Percentiles rank a stretch among this genome's conserved stretches.
Evolutionary conservation across 2,888 invertebrate species (phyloP).

Genomic region (Cataglyphis albicans): DNA sequence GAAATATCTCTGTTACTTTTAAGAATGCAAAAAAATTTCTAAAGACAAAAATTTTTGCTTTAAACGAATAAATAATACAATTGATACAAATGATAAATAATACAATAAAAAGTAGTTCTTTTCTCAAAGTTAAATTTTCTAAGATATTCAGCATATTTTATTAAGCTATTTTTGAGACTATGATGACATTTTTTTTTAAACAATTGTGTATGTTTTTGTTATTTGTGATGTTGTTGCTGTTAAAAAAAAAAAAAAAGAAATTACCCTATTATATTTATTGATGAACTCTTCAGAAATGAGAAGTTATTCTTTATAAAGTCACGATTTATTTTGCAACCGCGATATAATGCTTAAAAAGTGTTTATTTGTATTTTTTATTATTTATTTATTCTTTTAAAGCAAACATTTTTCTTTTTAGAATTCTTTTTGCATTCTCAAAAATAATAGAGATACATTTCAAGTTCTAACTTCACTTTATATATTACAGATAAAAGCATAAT

Average conservation of each 20-base stretch:
- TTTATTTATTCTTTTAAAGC: not conserved
- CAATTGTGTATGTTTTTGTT: not conserved
- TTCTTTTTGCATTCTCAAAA: not conserved
- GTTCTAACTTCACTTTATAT: not conserved
- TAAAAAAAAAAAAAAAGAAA: too few species aligned
- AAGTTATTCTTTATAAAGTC: too few species aligned
- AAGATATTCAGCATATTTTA: not conserved
- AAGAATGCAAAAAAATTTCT: not conserved
- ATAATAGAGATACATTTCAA: not conserved
- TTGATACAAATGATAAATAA: not conserved
- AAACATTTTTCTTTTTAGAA: not conserved
- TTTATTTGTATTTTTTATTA: not conserved
- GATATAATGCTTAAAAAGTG: not conserved
- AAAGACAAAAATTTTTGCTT: not conserved
- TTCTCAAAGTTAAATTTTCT: not conserved
- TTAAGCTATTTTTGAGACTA: too few species aligned
- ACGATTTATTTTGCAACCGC: too few species aligned
- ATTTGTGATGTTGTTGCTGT: not conserved
- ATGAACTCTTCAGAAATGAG: too few species aligned
- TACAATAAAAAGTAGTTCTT: not conserved
- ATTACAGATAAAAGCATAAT: constrained; percentile 14
- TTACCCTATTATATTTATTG: too few species aligned
- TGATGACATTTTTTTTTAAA: too few species aligned
- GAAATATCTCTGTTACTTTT: not conserved
- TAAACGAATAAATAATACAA: not conserved